Evolutionary conservation across 2,113 vertebrate species (phyloP).

Genomic region (Mus musculus): GRCm39 chr13:101598501-101599000

Average conservation of each 20-base stretch:
- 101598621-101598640: background rate
- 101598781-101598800: background rate
- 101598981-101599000: background rate
- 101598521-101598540: background rate
- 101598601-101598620: background rate
- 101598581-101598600: constrained; percentile 22
- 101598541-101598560: background rate
- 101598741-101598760: background rate
- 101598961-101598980: background rate
- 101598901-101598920: background rate
- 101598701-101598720: background rate
- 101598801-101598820: background rate
- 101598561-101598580: background rate
- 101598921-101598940: background rate
- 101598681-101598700: constrained; percentile 31
- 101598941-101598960: background rate
- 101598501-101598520: constrained; percentile 32
- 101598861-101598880: background rate
- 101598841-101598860: background rate
- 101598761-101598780: background rate
- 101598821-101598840: background rate
- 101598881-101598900: background rate
- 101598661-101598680: background rate
- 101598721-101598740: background rate
- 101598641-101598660: constrained; percentile 33